Percentiles rank a stretch among this genome's conserved stretches.
phyloP scores from a whole-genome alignment of 2,888 invertebrate genomes.

The Cephus nigrinus region DNA sequence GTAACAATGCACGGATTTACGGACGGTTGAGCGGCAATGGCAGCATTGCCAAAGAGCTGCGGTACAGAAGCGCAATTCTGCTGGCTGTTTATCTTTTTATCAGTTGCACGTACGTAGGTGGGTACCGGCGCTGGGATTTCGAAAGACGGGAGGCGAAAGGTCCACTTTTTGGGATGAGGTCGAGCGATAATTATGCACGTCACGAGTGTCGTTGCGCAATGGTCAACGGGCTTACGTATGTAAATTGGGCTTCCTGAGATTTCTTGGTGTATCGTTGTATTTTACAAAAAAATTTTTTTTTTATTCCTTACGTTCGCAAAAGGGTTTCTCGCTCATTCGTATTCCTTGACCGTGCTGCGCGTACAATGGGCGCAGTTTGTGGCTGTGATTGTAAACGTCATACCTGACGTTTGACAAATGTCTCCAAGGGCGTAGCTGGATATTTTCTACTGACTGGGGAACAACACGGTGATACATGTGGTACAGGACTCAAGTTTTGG shows the following conservation, averaged over 20 bases:
- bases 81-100: background rate
- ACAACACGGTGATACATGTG: background rate
- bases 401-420: background rate
- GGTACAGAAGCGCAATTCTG: background rate
- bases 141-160: background rate
- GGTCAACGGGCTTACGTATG: background rate
- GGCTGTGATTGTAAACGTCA: background rate
- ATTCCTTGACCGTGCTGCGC: background rate
- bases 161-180: background rate
- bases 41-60: slow-evolving; percentile 33
- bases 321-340: background rate
- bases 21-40: slow-evolving; percentile 50
- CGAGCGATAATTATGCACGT: background rate
- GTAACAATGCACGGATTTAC: slow-evolving; percentile 52
- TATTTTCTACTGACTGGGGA: background rate
- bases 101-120: background rate
- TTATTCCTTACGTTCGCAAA: background rate
- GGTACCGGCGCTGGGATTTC: background rate
- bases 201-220: background rate
- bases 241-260: background rate
- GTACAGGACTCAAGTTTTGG: background rate
- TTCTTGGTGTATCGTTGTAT: background rate
- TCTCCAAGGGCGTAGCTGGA: background rate
- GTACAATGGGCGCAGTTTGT: background rate
- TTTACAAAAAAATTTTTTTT: background rate